Evolutionary conservation across 1,140 invertebrate species (phyloP), one percentile per base, ranked within the genome.

Genomic region (Leptinotarsa lineolata): DNA sequence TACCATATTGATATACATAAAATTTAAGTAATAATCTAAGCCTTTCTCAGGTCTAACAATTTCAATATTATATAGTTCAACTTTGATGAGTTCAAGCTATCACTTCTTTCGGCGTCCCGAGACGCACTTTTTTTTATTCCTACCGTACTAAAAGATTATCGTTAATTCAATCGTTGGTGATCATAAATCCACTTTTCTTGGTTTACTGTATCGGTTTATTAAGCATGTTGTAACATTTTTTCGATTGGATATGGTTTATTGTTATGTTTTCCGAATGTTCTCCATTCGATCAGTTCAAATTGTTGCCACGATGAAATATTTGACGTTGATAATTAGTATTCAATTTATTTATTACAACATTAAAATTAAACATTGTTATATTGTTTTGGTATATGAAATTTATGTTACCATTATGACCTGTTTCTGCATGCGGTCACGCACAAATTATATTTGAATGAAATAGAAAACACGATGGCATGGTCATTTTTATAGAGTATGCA

Each of bases 341-440:
- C 48, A 54, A 54, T 54, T 54, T 54, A 54, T 54, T 54, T 54
- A 54, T 54, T 54, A 18, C 48, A 54, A 54, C 48, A 54, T 54
- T 54, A 0, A 4, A 54, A 54, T 54, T 54, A 13, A 54, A 54
- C 48, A 16, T n/a, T 54, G 16, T 54, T 54, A 54, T 16, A 54
- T 54, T 54, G 48, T n/a, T 54, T 54, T 54, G 13, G 48, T 54
- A 54, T n/a, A 18, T 54, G 2, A 54, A 54, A 54, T 54, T 54
- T 54, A 54, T 54, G 48, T 54, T 54, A 54, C n/a, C 4, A 54
- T 54, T 54, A 54, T 54, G 6, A 54, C 16, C 15, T 15, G 48
- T 54, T 54, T 54, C 15, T 54, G n/a, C 48, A 54, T 54, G 48
- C 48, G 48, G 48, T 54, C 48, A 54, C 48, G 48, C 48, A n/a